Base-by-base conservation (phyloP, 1,140 invertebrate genomes). In the Drosophila grimshawi region DNA sequence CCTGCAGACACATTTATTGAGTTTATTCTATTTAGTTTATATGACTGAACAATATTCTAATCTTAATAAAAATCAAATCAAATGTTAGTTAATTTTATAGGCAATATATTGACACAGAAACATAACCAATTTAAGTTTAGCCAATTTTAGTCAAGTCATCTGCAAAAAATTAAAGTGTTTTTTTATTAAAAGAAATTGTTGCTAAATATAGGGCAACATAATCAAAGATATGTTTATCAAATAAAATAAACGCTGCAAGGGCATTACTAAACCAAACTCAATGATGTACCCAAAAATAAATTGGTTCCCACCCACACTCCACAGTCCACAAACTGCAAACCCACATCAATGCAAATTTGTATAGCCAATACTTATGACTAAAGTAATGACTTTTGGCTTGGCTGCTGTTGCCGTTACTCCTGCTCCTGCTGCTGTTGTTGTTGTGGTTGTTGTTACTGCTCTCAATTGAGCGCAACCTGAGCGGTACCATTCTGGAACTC, bases 401-500 rank as follows among this genome's bases (percentile, higher is more conserved):
- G 33, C 65, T 69, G 53, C 37, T 63, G 48, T 39, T 35, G 51
- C 45, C 45, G 4, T 10, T 41, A 3, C 19, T 41, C 10, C 43
- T 49, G 35, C 51, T 53, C 2, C 7, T 51, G 3, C 57, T 45
- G 0, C 32, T 11, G 19, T 1, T 29, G 29, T 3, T 55, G 35
- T 3, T 11, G 8, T 10, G 10, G 39, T 43, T 8, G 39, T 43
- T 43, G 10, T 10, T 43, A 0, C 8, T 49, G 11, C 39, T 5
- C 66, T 74, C 79, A 83, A 59, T 91, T 81, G 10, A 49, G 43
- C 6, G 33, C 60, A 46, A 68, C 63, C 51, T 68, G 41, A 30
- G 69, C 33, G 43, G 85, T 92, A 61, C 53, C 32, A 57, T 88
- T 90, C 46, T 78, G 76, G 56, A 79, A 80, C 66, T 91, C 86